phyloP scores from a whole-genome alignment of 2,888 invertebrate genomes.

The Volucella bombylans region DNA sequence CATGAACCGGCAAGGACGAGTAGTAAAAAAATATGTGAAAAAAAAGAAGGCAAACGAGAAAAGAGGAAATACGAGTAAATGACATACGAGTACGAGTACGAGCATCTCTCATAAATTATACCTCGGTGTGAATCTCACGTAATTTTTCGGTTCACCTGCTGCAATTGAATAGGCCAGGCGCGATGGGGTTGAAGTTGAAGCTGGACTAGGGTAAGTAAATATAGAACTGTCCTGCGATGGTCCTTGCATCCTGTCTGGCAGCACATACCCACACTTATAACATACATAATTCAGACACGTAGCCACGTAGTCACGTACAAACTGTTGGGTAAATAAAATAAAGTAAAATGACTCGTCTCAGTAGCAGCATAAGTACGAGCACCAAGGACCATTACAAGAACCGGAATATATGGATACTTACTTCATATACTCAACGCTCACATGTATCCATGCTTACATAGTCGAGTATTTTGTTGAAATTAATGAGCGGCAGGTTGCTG shows the following conservation, averaged over 20 bases:
- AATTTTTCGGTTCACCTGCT: constrained; percentile 71
- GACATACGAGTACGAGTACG: constrained; percentile 57
- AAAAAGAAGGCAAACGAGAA: neutral
- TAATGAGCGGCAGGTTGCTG: constrained; percentile 68
- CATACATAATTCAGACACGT: constrained; percentile 24
- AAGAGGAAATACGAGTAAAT: constrained; percentile 32
- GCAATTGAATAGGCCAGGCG: constrained; percentile 58
- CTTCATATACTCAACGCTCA: neutral
- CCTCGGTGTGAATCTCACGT: constrained; percentile 69
- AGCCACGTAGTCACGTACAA: constrained; percentile 43
- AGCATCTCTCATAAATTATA: constrained; percentile 63
- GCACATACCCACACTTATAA: neutral
- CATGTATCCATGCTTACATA: neutral
- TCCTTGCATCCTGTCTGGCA: constrained; percentile 23
- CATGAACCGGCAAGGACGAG: constrained; percentile 31
- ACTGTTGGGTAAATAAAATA: constrained; percentile 60
- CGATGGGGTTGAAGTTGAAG: constrained; percentile 8
- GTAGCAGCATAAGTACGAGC: neutral
- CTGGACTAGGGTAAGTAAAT: constrained; percentile 53
- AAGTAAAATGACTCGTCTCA: constrained; percentile 40
- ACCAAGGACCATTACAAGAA: neutral
- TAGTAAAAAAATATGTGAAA: neutral
- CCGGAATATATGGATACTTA: neutral
- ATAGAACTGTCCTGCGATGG: constrained; percentile 31
- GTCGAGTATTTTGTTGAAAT: constrained; percentile 34